A percentile compares a stretch with the other conserved stretches of the same genome.
phyloP scores from a whole-genome alignment of 2,113 vertebrate genomes.

The Struthio camelus region DNA sequence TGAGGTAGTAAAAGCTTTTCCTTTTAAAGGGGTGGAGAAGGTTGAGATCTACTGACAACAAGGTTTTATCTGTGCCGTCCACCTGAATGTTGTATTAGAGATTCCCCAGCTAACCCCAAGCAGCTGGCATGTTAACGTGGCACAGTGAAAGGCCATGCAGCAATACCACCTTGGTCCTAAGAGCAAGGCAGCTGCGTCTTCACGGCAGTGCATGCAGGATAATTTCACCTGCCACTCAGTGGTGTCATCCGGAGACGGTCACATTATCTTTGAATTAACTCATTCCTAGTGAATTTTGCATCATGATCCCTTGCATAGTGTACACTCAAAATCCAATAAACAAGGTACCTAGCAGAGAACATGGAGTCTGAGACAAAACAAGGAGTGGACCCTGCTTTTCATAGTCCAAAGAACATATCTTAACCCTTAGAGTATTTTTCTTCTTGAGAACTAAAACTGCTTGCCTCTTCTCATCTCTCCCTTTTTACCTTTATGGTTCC shows the following conservation, averaged over 20 bases:
- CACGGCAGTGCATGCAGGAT: accelerated
- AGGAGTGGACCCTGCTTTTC: neutral
- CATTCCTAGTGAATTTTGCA: neutral
- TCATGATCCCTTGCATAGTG: neutral
- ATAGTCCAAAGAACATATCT: neutral
- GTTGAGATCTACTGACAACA: neutral
- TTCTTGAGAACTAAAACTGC: neutral
- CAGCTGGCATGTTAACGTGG: neutral
- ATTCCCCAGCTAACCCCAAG: neutral
- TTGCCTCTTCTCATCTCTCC: neutral
- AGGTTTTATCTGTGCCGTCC: neutral
- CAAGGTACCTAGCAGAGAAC: neutral
- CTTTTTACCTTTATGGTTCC: neutral
- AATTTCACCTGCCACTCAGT: neutral
- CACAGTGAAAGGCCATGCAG: neutral
- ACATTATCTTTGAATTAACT: neutral
- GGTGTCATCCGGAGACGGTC: neutral
- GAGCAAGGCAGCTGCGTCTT: neutral
- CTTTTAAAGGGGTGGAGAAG: neutral
- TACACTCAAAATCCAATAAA: accelerated
- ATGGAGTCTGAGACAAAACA: neutral
- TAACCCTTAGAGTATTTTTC: neutral
- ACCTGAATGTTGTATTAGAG: neutral
- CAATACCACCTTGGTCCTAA: neutral
- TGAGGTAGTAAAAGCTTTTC: neutral